These are phyloP conservation scores for Stegana nigrithorax DNA, from an alignment of 2,888 invertebrate genomes.

Conservation along the genomic window DNA sequence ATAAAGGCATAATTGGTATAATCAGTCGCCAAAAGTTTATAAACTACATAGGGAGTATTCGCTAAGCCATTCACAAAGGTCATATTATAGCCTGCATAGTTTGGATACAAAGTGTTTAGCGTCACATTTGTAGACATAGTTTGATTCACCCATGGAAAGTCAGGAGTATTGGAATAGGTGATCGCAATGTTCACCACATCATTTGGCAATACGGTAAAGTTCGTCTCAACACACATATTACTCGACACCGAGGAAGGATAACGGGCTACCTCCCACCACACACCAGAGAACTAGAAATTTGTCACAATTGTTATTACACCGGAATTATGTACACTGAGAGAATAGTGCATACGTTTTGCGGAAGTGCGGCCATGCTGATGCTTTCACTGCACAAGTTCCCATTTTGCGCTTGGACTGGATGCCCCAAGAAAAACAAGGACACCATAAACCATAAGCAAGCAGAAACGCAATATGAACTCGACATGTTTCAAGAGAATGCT, in stretches of 20 bases:
- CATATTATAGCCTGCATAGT: conserved; percentile 43
- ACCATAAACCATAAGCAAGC: too few relatives aligned
- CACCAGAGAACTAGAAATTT: conserved; percentile 27
- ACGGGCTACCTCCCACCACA: conserved; percentile 30
- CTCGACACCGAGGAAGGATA: conserved; percentile 11
- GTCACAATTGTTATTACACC: not conserved
- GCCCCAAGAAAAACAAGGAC: too few relatives aligned
- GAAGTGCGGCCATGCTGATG: conserved; percentile 28
- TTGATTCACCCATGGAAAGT: conserved; percentile 47
- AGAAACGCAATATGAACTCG: too few relatives aligned
- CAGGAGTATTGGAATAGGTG: conserved; percentile 42
- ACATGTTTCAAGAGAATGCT: conserved; percentile 27
- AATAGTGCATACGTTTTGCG: not conserved
- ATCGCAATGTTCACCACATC: conserved; percentile 37
- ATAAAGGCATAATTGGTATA: conserved; percentile 46
- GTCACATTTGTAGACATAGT: conserved; percentile 41
- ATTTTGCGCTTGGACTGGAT: too few relatives aligned
- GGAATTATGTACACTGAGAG: too few relatives aligned
- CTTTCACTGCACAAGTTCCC: conserved; percentile 30
- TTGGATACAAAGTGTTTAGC: not conserved
- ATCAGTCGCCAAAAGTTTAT: conserved; percentile 50
- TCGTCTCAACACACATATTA: conserved; percentile 39
- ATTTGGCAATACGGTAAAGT: conserved; percentile 31
- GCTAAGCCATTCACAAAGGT: conserved; percentile 43
- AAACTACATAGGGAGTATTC: conserved; percentile 35